Evolutionary conservation across 2,888 invertebrate genomes (phyloP), one percentile per base, ranked within the genome.

Genomic region (Cantharis flavilabris): DNA sequence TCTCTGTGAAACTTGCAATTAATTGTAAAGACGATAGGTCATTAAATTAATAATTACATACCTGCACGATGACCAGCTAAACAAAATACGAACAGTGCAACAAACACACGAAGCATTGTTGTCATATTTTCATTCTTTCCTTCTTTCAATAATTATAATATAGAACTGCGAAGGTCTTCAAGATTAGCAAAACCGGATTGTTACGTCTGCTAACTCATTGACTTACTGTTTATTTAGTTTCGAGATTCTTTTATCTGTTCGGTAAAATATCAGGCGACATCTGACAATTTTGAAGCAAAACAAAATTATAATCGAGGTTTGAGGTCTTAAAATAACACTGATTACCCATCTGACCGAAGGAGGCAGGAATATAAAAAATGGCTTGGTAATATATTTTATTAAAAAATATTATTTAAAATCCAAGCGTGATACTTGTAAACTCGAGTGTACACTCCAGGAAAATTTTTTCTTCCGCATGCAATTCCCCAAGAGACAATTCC

Each of bases 401-500:
- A 9, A 26, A 26, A 26, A 14, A 70, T 72, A 78, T 86, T 90
- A 74, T 91, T 90, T 79, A 92, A 91, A 26, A 96, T 90, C 96
- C 96, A 96, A 72, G 93, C 93, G 7, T 94, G 86, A 84, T 94
- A 94, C 82, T 91, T 90, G 0, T 92, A 89, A 13, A 94, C 93
- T 79, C 94, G 89, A 0, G 94, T 94, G 84, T 94, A 94, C 7
- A 94, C 94, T 1, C 94, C 94, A 0, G 94, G 94, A 83, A 93
- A 93, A 0, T 93, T 93, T 7, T 92, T 92, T 79, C 93, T 88
- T 0, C 93, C 94, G 84, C 94, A 94, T 2, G 94, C 94, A 0
- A 96, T 94, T 11, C 96, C 96, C 96, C 96, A 96, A 0, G 95
- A 96, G 0, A 96, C 96, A 82, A 96, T 94, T 62, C 94, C 94